phyloP scores from a whole-genome alignment of 2,113 vertebrate species.

The Tonatia bakeri region DNA sequence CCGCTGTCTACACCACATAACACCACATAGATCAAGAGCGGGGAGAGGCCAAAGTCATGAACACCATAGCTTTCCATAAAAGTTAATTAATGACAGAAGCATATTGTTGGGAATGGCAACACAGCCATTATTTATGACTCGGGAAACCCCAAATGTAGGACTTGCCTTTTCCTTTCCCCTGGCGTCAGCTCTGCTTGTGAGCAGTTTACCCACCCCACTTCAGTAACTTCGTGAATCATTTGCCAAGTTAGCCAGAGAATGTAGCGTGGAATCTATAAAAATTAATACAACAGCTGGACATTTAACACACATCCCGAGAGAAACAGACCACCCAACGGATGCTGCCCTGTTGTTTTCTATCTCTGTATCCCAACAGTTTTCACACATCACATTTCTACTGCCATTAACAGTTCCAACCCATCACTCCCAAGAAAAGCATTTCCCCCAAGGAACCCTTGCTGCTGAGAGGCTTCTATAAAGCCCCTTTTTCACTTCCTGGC shows the following conservation, averaged over 20 bases:
- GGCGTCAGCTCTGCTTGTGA: neutral
- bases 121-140: constrained; percentile 48
- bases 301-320: neutral
- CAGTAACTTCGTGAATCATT: constrained; percentile 33
- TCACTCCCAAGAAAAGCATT: constrained; percentile 1
- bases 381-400: constrained; percentile 55
- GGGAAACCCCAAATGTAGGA: constrained; percentile 59
- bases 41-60: constrained; percentile 65
- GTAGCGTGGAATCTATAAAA: constrained; percentile 31
- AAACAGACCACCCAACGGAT: constrained; percentile 40
- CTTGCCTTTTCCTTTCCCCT: constrained; percentile 19
- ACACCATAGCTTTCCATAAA: constrained; percentile 75
- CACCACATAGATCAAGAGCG: constrained; percentile 73
- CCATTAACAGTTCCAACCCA: constrained; percentile 22
- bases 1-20: constrained; percentile 67
- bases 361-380: neutral
- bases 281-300: constrained; percentile 36
- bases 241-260: constrained; percentile 54
- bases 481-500: neutral
- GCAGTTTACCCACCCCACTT: constrained; percentile 17
- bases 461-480: constrained; percentile 28
- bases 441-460: neutral
- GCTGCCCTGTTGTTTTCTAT: neutral
- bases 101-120: constrained; percentile 61
- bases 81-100: constrained; percentile 72